phyloP scores from a whole-genome alignment of 2,797 vertebrate species.

The Sitta carolinensis region DNA sequence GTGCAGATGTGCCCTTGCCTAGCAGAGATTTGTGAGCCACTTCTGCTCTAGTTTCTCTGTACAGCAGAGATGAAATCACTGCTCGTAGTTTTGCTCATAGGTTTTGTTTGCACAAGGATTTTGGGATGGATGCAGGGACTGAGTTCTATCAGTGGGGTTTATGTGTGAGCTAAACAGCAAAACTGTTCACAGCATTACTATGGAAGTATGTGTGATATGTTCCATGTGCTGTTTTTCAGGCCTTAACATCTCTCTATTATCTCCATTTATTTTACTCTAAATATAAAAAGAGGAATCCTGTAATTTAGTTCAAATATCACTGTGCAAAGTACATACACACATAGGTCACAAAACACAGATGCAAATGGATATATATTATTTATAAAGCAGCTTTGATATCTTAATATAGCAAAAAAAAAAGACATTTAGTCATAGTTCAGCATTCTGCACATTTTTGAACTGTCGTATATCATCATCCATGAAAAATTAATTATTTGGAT shows the following conservation, averaged over 20 bases:
- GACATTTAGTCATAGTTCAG: not conserved
- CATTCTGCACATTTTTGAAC: not conserved
- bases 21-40: not conserved
- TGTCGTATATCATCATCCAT: not conserved
- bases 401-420: not conserved
- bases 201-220: not conserved
- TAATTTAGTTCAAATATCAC: not conserved
- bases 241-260: not conserved
- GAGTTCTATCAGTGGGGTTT: not conserved
- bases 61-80: not conserved
- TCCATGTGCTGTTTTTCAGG: not conserved
- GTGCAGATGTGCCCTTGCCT: not conserved
- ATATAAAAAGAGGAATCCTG: not conserved
- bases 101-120: not conserved
- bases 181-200: accelerated
- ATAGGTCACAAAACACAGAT: not conserved
- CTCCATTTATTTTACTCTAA: not conserved
- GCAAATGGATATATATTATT: not conserved
- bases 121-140: not conserved
- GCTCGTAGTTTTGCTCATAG: not conserved
- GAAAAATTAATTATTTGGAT: not conserved
- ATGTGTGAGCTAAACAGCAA: not conserved
- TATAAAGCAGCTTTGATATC: conserved; percentile 12
- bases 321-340: not conserved
- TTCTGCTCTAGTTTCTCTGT: not conserved